A percentile compares a stretch with the other conserved stretches of the same genome.
phyloP scores from a whole-genome alignment of 2,888 invertebrate genomes.

The Fabriciana adippe region DNA sequence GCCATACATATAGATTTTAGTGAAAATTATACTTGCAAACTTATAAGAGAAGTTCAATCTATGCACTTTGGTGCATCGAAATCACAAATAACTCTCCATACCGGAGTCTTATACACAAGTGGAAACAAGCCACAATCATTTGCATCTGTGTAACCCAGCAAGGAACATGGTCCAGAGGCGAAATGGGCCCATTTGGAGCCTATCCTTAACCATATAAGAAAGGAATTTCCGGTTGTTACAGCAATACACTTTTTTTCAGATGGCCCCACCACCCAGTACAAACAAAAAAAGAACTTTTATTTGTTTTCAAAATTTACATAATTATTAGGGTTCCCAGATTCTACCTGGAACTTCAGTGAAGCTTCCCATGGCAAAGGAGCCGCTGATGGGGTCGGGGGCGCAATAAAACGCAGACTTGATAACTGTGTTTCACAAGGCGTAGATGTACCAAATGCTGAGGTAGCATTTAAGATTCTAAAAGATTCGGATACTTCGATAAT shows the following conservation, averaged over 20 bases:
- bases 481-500: no score
- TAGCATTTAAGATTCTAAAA: not conserved
- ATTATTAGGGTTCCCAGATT: not conserved
- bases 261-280: constrained; percentile 7
- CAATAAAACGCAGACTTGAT: not conserved
- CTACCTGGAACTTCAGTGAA: constrained; percentile 8
- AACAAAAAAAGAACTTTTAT: constrained; percentile 10
- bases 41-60: not conserved
- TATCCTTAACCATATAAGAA: not conserved
- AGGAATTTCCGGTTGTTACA: not conserved
- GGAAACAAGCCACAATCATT: not conserved
- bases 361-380: constrained; percentile 8
- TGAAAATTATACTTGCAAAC: constrained; percentile 11
- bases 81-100: not conserved
- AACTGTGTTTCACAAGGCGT: not conserved
- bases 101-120: not conserved
- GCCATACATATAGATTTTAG: not conserved
- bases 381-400: constrained; percentile 8
- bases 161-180: not conserved
- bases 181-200: constrained; percentile 1
- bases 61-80: not conserved
- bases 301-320: not conserved
- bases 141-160: not conserved
- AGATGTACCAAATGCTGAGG: not conserved
- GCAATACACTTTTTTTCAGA: constrained; percentile 3